Percentiles rank a stretch among this genome's conserved stretches.
Evolutionary conservation across 2,113 vertebrate genomes (phyloP).

Genomic region (Leptobrachium ailaonicum): DNA sequence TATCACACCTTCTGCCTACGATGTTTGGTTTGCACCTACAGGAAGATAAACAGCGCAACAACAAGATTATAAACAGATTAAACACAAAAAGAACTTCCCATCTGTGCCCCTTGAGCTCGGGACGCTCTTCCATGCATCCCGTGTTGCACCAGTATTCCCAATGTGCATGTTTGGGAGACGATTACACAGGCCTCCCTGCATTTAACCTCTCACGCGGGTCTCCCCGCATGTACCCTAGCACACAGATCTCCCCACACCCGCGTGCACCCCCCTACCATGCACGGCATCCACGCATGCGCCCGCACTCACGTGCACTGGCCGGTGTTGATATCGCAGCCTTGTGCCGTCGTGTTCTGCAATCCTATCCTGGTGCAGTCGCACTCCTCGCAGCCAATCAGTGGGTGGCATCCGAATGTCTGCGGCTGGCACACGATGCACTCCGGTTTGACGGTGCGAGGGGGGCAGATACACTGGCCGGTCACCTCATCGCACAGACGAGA

Average conservation of each 20-base stretch:
- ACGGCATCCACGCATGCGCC: too few relatives aligned
- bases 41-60: neutral
- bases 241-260: too few relatives aligned
- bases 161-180: too few relatives aligned
- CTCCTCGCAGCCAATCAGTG: slow-evolving; percentile 87
- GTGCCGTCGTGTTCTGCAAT: slow-evolving; percentile 67
- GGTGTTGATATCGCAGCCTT: slow-evolving; percentile 76
- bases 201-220: too few relatives aligned
- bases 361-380: slow-evolving; percentile 89
- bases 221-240: too few relatives aligned
- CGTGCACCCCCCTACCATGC: too few relatives aligned
- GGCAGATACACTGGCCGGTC: slow-evolving; percentile 89
- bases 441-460: slow-evolving; percentile 81
- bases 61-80: too few relatives aligned
- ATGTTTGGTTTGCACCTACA: slow-evolving; percentile 88
- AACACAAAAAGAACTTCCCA: too few relatives aligned
- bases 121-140: too few relatives aligned
- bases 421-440: slow-evolving; percentile 86
- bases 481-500: slow-evolving; percentile 83
- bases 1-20: slow-evolving; percentile 84
- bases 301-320: slow-evolving; percentile 89
- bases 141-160: too few relatives aligned
- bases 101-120: too few relatives aligned
- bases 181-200: too few relatives aligned
- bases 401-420: slow-evolving; percentile 91